Conservation (phyloP, 2,113 vertebrate species). For the Seriola dumerili region DNA sequence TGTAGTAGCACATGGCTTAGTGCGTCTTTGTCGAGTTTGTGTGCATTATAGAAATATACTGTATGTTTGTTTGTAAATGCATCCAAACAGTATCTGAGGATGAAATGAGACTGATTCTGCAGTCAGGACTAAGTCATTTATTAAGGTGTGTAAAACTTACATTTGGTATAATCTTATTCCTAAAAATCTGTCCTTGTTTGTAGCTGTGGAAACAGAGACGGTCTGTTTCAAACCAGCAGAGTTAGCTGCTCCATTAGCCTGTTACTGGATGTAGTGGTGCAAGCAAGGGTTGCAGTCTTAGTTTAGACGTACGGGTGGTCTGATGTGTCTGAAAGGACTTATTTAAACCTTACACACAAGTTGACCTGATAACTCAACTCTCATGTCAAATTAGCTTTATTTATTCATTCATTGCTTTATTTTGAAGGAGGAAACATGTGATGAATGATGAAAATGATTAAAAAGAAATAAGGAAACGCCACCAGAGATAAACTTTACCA, state of each 20-base stretch:
- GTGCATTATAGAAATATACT: not conserved
- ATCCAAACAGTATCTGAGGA: not conserved
- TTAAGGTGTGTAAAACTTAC: not conserved
- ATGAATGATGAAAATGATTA: too few species aligned
- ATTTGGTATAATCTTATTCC: not conserved
- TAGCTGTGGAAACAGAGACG: not conserved
- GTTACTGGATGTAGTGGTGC: not conserved
- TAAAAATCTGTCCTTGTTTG: not conserved
- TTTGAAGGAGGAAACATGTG: not conserved
- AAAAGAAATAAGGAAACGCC: not conserved
- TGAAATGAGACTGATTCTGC: not conserved
- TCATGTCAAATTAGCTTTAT: not conserved
- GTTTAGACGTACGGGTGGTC: not conserved
- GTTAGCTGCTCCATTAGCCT: constrained; percentile 4
- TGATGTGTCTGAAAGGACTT: not conserved
- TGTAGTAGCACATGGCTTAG: not conserved
- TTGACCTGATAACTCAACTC: not conserved
- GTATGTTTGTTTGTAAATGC: not conserved
- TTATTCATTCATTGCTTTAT: not conserved
- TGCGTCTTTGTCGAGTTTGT: not conserved
- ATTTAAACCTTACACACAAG: not conserved
- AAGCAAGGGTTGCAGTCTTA: not conserved
- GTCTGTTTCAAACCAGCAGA: constrained; percentile 9
- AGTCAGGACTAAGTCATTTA: too few species aligned
- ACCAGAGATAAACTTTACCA: not conserved